A percentile compares a stretch with the other conserved stretches of the same genome.
Evolutionary conservation across 2,888 invertebrate species (phyloP).

Genomic region (Serripes groenlandicus): DNA sequence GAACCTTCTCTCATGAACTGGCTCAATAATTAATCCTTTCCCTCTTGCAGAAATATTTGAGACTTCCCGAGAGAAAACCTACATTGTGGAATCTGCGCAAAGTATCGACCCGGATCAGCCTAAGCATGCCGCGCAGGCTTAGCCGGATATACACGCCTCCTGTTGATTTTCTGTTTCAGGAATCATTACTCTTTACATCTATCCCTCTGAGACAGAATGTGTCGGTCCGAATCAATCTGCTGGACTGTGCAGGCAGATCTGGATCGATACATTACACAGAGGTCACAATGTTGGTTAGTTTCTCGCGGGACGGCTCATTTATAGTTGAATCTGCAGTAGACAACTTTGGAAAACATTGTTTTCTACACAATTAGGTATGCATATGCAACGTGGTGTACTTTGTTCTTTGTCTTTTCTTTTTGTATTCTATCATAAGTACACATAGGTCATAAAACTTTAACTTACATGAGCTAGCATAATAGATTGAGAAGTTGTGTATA

Average conservation of each 20-base stretch:
- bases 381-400: too few relatives aligned
- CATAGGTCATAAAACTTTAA: neutral
- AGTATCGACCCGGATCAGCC: too few relatives aligned
- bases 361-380: neutral
- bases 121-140: too few relatives aligned
- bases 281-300: neutral
- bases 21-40: too few relatives aligned
- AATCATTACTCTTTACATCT: neutral
- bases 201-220: neutral
- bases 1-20: too few relatives aligned
- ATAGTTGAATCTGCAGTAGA: neutral
- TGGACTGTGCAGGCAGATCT: neutral
- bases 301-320: neutral
- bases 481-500: constrained; percentile 93
- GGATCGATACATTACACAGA: neutral
- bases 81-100: too few relatives aligned
- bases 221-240: neutral
- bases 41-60: too few relatives aligned
- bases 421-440: neutral
- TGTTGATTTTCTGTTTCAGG: too few relatives aligned
- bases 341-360: neutral
- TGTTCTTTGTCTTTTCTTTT: too few relatives aligned
- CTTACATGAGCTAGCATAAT: neutral
- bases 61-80: too few relatives aligned
- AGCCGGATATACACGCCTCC: too few relatives aligned